Evolutionary conservation across 2,797 vertebrate genomes (phyloP).

Genomic region (Furcifer pardalis): DNA sequence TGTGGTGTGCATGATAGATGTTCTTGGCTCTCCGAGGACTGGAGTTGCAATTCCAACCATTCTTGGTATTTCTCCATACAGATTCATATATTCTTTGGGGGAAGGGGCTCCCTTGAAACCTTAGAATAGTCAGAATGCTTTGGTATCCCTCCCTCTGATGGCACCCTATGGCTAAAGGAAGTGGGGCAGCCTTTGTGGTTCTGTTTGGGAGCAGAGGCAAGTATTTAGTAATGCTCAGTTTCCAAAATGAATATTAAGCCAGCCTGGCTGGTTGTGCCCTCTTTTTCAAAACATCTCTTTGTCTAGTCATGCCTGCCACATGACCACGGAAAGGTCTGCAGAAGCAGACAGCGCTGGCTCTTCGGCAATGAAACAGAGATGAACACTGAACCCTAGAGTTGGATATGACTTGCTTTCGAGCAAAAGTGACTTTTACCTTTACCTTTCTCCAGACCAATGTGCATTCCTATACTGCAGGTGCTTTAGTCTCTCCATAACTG

Average conservation of each 20-base stretch:
- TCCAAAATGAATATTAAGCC: conserved; percentile 15
- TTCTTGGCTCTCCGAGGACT: conserved; percentile 35
- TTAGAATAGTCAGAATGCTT: conserved; percentile 58
- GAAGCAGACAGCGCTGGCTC: too few relatives aligned
- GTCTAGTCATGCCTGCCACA: too few relatives aligned
- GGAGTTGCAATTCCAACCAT: conserved; percentile 75
- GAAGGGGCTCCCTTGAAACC: conserved; percentile 29
- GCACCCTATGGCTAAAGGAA: conserved; percentile 17
- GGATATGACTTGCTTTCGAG: too few relatives aligned
- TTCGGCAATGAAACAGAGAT: too few relatives aligned
- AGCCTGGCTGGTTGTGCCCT: background rate
- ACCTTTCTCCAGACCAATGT: background rate
- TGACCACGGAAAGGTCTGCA: too few relatives aligned
- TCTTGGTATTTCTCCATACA: conserved; percentile 74
- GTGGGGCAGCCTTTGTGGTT: background rate
- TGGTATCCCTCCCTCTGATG: background rate
- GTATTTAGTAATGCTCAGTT: background rate
- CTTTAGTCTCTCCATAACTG: background rate
- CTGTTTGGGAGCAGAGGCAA: background rate
- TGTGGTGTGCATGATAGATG: background rate
- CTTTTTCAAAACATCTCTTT: too few relatives aligned
- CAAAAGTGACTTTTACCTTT: too few relatives aligned
- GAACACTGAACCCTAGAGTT: too few relatives aligned
- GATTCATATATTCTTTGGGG: conserved; percentile 10
- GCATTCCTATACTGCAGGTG: background rate